Evolutionary conservation across 2,797 vertebrate genomes (phyloP).

Genomic region (Rhodeus uyekii): DNA sequence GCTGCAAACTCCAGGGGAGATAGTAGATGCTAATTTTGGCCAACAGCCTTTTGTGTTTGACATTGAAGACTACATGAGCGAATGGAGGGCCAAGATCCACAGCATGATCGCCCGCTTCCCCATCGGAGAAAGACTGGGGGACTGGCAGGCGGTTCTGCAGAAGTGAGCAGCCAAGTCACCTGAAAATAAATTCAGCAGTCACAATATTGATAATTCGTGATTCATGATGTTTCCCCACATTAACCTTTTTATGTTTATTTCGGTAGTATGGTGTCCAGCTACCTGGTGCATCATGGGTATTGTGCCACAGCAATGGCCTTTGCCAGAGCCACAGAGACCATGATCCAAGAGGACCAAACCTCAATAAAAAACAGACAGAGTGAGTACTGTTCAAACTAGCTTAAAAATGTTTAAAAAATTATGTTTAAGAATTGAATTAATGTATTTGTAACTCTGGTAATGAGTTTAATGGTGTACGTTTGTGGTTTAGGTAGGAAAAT

Average conservation of each 20-base stretch:
- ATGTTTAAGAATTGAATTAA: too few species aligned
- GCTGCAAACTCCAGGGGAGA: constrained; percentile 96
- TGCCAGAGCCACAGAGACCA: constrained; percentile 93
- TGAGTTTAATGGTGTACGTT: constrained; percentile 6
- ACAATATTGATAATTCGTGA: background rate
- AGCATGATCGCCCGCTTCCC: constrained; percentile 94
- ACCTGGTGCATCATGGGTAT: constrained; percentile 97
- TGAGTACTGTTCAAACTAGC: constrained; percentile 61
- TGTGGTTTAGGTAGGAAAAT: background rate
- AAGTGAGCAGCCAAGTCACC: constrained; percentile 76
- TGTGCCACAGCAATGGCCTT: constrained; percentile 95
- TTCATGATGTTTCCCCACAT: background rate
- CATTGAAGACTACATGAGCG: constrained; percentile 99
- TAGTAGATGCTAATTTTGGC: constrained; percentile 97
- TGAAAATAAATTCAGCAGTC: background rate
- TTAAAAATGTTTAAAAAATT: too few species aligned
- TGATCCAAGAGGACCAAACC: constrained; percentile 94
- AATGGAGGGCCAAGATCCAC: constrained; percentile 96
- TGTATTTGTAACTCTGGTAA: background rate
- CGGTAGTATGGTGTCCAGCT: constrained; percentile 94
- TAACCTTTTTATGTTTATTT: constrained; percentile 23
- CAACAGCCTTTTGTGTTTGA: constrained; percentile 98
- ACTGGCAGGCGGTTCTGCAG: constrained; percentile 97
- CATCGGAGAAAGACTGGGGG: constrained; percentile 92
- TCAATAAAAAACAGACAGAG: constrained; percentile 99